phyloP scores from a whole-genome alignment of 2,888 invertebrate species.

The Cephalotes varians region DNA sequence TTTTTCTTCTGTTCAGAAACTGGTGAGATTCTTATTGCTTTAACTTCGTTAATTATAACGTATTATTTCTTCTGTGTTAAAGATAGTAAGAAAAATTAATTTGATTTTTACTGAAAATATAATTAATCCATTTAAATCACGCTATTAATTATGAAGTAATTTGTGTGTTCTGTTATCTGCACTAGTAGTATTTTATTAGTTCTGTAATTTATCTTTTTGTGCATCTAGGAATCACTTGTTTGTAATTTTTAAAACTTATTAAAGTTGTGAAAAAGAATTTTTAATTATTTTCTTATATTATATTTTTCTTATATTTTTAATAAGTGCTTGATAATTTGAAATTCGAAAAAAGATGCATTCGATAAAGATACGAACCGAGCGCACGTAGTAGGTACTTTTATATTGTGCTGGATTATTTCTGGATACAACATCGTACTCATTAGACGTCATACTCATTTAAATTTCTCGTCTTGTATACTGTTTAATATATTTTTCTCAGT shows the following conservation, averaged over 20 bases:
- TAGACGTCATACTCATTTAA: constrained; percentile 1
- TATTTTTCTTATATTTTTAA: not conserved
- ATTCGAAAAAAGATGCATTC: not conserved
- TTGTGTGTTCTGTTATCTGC: not conserved
- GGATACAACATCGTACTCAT: not conserved
- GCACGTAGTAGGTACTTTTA: not conserved
- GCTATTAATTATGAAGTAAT: not conserved
- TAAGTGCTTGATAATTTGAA: not conserved
- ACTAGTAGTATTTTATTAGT: not conserved
- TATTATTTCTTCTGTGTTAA: not conserved
- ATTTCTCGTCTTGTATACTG: not conserved
- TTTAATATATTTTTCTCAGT: not conserved
- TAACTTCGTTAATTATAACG: not conserved
- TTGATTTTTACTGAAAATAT: not conserved
- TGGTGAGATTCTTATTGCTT: not conserved
- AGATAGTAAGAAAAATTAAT: not conserved
- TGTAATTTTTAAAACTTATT: not conserved
- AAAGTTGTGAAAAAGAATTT: not conserved
- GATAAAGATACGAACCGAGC: not conserved
- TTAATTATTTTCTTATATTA: not conserved
- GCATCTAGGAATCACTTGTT: not conserved
- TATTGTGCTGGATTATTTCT: not conserved
- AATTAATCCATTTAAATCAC: not conserved
- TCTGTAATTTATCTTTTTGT: not conserved
- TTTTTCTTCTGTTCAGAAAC: not conserved